Percentiles rank a stretch among this genome's conserved stretches.
Evolutionary conservation across 2,113 vertebrate species (phyloP).

Genomic region (Suncus etruscus): DNA sequence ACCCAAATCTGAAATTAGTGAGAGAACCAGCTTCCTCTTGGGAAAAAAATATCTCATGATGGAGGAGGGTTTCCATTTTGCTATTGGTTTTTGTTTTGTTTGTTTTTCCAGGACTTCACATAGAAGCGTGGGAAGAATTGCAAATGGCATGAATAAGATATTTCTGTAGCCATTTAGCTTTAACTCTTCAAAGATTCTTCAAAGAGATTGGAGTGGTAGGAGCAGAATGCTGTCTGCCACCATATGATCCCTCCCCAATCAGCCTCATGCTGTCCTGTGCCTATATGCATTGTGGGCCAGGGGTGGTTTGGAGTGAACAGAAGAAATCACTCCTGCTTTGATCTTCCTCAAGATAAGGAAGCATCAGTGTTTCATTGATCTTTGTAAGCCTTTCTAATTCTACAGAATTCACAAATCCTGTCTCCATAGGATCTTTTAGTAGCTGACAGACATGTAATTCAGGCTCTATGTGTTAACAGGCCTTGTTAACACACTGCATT

Average conservation of each 20-base stretch:
- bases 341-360: constrained; percentile 68
- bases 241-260: neutral
- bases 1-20: constrained; percentile 24
- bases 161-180: constrained; percentile 38
- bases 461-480: constrained; percentile 65
- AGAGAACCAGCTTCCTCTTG: constrained; percentile 1
- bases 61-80: neutral
- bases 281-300: neutral
- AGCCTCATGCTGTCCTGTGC: neutral
- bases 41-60: neutral
- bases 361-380: constrained; percentile 77
- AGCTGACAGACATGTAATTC: constrained; percentile 72
- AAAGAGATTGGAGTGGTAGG: constrained; percentile 43
- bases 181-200: constrained; percentile 62
- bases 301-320: constrained; percentile 45
- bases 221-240: constrained; percentile 19
- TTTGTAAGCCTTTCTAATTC: constrained; percentile 68
- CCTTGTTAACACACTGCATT: constrained; percentile 69
- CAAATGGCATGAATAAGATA: neutral
- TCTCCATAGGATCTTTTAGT: constrained; percentile 54
- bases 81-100: neutral
- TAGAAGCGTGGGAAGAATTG: neutral
- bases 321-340: constrained; percentile 73
- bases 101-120: neutral
- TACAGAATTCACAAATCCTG: constrained; percentile 74